Percentiles rank a stretch among this genome's conserved stretches.
These are phyloP conservation scores for Cydia splendana DNA, from an alignment of 1,140 invertebrate species.

Conservation along the genomic window DNA sequence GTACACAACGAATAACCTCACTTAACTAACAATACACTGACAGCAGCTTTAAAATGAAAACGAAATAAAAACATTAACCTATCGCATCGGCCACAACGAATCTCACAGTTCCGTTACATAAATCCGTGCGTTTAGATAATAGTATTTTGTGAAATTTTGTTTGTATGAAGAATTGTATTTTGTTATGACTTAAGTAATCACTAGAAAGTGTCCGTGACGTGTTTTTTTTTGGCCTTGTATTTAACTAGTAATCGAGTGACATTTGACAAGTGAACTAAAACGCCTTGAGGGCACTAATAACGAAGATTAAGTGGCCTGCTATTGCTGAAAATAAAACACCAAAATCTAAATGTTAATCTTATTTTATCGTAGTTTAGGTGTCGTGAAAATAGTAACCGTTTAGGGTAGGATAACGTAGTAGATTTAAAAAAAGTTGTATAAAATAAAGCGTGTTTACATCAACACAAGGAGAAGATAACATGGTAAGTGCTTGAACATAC, in stretches of 20 bases:
- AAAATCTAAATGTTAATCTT: background rate
- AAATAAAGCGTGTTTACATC: constrained; percentile 11
- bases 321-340: constrained; percentile 29
- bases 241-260: constrained; percentile 11
- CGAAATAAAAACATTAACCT: constrained; percentile 53
- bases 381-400: constrained; percentile 27
- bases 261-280: constrained; percentile 17
- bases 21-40: constrained; percentile 54
- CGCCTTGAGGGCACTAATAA: background rate
- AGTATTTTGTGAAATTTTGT: constrained; percentile 33
- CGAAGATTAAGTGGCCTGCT: constrained; percentile 28
- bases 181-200: constrained; percentile 29
- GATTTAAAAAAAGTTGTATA: background rate
- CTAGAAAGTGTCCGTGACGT: constrained; percentile 2
- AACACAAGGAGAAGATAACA: constrained; percentile 9
- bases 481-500: constrained; percentile 2
- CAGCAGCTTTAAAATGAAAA: constrained; percentile 45
- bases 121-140: constrained; percentile 7
- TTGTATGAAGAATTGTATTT: constrained; percentile 32
- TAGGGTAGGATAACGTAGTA: constrained; percentile 1
- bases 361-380: constrained; percentile 22
- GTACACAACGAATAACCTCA: constrained; percentile 77
- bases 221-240: constrained; percentile 21
- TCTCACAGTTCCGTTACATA: constrained; percentile 34
- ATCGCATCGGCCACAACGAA: constrained; percentile 62